phyloP scores from a whole-genome alignment of 2,113 vertebrate genomes.

The Silurus meridionalis region DNA sequence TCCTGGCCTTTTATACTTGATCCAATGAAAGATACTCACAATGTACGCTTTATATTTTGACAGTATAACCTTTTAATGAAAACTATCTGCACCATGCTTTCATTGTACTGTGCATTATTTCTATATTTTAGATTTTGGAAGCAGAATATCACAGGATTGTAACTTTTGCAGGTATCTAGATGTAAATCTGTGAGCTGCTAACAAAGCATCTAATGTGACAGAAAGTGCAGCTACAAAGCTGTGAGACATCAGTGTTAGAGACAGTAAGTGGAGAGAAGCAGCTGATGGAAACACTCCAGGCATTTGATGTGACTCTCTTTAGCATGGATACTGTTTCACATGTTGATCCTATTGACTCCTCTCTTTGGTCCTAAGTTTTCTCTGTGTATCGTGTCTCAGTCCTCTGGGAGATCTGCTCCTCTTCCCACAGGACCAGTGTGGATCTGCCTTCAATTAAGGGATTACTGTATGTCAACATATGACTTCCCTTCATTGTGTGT shows the following conservation, averaged over 20 bases:
- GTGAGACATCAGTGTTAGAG: conserved; percentile 11
- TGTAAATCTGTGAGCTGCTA: conserved; percentile 11
- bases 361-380: conserved; percentile 40
- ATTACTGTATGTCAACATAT: conserved; percentile 66
- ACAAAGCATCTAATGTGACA: not conserved
- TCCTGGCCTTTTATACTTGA: not conserved
- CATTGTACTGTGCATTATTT: conserved; percentile 7
- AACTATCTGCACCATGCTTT: not conserved
- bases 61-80: not conserved
- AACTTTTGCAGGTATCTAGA: not conserved
- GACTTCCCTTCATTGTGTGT: conserved; percentile 47
- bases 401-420: conserved; percentile 41
- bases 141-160: not conserved
- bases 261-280: not conserved
- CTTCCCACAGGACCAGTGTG: conserved; percentile 47
- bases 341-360: conserved; percentile 56
- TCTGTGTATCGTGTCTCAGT: conserved; percentile 60
- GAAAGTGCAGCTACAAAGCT: conserved; percentile 6
- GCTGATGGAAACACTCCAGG: conserved; percentile 31
- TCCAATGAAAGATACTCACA: not conserved
- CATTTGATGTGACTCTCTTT: conserved; percentile 42
- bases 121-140: not conserved
- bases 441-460: conserved; percentile 61
- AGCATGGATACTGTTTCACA: conserved; percentile 66
- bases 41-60: conserved; percentile 16